A percentile compares a stretch with the other conserved stretches of the same genome.
Evolutionary conservation across 2,113 vertebrate species (phyloP).

Genomic region (Erythrocercus mccallii): DNA sequence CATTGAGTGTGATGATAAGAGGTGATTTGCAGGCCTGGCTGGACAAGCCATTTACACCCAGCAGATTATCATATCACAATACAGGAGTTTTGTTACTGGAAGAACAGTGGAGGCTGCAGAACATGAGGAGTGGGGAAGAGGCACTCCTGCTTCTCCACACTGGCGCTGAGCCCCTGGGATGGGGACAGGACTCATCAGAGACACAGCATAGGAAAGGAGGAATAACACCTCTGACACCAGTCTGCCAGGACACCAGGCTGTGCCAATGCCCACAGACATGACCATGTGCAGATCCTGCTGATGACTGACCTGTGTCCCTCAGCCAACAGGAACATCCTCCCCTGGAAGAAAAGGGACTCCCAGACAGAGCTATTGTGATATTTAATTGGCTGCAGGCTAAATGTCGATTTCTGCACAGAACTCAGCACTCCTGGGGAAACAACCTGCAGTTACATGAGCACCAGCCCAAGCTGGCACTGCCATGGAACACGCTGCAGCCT

Average conservation of each 20-base stretch:
- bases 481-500: background rate
- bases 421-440: background rate
- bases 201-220: fast-evolving
- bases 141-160: fast-evolving
- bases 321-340: background rate
- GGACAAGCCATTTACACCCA: slow-evolving; percentile 61
- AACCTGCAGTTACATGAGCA: background rate
- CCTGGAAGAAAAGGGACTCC: background rate
- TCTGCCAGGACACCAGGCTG: background rate
- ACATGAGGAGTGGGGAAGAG: background rate
- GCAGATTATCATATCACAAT: slow-evolving; percentile 65
- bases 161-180: background rate
- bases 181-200: background rate
- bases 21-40: slow-evolving; percentile 73
- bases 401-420: background rate
- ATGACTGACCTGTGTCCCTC: background rate
- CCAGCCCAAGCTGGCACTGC: background rate
- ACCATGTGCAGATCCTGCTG: background rate
- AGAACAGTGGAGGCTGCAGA: background rate
- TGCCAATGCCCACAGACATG: fast-evolving
- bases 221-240: background rate
- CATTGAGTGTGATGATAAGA: slow-evolving; percentile 75
- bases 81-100: slow-evolving; percentile 30
- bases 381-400: background rate
- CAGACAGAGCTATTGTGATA: background rate